Evolutionary conservation across 1,140 invertebrate species (phyloP).

Genomic region (Nephila pilipes): DNA sequence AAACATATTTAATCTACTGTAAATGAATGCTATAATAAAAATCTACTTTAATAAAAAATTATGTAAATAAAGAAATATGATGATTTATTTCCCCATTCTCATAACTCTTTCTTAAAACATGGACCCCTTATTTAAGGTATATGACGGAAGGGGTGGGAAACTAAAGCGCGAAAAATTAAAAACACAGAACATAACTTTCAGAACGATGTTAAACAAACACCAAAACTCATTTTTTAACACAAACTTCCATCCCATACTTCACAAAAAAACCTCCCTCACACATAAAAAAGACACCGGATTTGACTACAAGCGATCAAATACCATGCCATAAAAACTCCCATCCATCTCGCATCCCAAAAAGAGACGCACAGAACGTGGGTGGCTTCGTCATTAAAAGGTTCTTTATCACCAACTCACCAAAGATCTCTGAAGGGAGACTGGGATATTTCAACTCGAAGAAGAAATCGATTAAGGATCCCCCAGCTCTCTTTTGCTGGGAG

Average conservation of each 20-base stretch:
- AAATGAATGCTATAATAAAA: too few relatives aligned
- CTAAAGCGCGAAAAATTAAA: too few relatives aligned
- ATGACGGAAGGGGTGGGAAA: too few relatives aligned
- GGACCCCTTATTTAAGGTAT: too few relatives aligned
- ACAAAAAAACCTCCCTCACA: neutral
- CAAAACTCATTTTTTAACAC: neutral
- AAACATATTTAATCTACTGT: too few relatives aligned
- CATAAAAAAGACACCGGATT: neutral
- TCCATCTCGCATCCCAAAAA: neutral
- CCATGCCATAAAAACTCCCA: neutral
- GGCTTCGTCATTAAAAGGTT: conserved; percentile 19
- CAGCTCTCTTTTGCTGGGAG: neutral
- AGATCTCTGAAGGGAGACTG: neutral
- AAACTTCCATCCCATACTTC: neutral
- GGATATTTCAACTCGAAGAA: neutral
- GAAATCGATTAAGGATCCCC: neutral
- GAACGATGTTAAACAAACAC: neutral
- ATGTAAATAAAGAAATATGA: too few relatives aligned
- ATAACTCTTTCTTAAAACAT: too few relatives aligned
- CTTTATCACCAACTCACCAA: neutral
- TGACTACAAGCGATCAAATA: neutral
- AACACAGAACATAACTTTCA: neutral
- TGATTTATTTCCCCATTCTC: too few relatives aligned
- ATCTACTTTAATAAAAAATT: too few relatives aligned
- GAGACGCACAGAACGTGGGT: neutral